Base-by-base conservation (phyloP, 2,888 invertebrate genomes). In the Perizoma flavofasciatum region DNA sequence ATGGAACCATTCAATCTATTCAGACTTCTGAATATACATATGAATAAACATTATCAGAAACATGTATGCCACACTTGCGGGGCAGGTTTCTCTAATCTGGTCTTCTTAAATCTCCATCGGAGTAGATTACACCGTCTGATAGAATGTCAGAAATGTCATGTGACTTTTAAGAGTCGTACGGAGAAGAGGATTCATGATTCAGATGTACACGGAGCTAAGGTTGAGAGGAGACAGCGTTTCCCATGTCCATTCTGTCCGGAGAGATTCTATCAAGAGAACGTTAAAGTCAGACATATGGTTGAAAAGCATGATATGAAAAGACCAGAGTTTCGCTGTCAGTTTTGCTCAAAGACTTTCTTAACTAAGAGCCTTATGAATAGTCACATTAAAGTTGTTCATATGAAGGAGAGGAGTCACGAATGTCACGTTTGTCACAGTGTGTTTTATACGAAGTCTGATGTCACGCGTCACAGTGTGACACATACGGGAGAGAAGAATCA, bases 1-100 rank as follows among this genome's bases (percentile, higher is more conserved):
- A 64, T 37, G 0, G 83, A 89, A 61, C 65, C 52, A 0, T 91
- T 88, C 37, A 59, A 63, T 0, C 62, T 78, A 6, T 92, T 92
- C 45, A 70, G 88, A 5, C 58, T 81, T 0, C 63, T 91, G 3
- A 90, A 89, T 41, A 85, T 91, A 1, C 91, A 91, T 55, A 83
- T 89, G 76, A 90, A 91, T 41, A 85, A 73, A 47, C 90, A 92
- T 75, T 91, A 69, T 58, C 85, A 86, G 53, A 90, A 87, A 9
- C 85, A 88, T 58, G 83, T 90, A 0, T 92, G 91, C 33, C 82
- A 90, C 60, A 75, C 87, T 0, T 92, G 91, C 45, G 91, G 91
- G 0, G 79, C 85, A 0, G 88, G 85, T 0, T 92, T 90, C 58
- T 82, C 89, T 0, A 89, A 84, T 73, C 71, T 86, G 45, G 83